These are phyloP conservation scores for Muraenolepis orangiensis DNA, from an alignment of 2,797 vertebrate genomes.

Conservation along the genomic window DNA sequence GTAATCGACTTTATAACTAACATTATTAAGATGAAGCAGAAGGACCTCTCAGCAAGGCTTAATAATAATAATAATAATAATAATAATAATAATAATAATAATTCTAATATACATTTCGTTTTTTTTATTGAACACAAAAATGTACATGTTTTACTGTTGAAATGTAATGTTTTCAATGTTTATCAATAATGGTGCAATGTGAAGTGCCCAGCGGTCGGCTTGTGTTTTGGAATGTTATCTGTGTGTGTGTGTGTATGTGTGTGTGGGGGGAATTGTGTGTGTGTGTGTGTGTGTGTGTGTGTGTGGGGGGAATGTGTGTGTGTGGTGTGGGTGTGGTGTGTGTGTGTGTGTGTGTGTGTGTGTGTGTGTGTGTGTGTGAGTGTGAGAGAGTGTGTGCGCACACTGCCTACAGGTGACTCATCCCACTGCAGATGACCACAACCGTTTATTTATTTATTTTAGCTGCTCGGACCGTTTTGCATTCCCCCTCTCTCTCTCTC, in stretches of 20 bases:
- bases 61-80: not conserved
- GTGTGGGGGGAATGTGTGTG: conserved; percentile 3
- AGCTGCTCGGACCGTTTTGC: not conserved
- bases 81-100: not conserved
- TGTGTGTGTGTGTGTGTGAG: conserved; percentile 26
- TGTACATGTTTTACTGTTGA: not conserved
- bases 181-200: conserved; percentile 48
- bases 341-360: conserved; percentile 3
- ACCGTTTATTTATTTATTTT: conserved; percentile 16
- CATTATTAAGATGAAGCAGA: not conserved
- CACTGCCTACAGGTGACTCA: conserved; percentile 72
- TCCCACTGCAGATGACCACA: conserved; percentile 74
- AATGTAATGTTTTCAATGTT: conserved; percentile 28
- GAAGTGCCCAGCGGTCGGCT: conserved; percentile 56
- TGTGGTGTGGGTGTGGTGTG: conserved; percentile 21
- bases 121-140: not conserved
- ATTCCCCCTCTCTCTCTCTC: conserved; percentile 30
- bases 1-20: no score
- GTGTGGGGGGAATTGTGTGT: conserved; percentile 22
- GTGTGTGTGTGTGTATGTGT: not conserved
- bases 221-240: not conserved
- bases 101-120: not conserved
- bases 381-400: conserved; percentile 37
- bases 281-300: conserved; percentile 3
- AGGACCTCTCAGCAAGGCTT: not conserved